Evolutionary conservation across 2,888 invertebrate species (phyloP).

Genomic region (Flexamia atlantica): DNA sequence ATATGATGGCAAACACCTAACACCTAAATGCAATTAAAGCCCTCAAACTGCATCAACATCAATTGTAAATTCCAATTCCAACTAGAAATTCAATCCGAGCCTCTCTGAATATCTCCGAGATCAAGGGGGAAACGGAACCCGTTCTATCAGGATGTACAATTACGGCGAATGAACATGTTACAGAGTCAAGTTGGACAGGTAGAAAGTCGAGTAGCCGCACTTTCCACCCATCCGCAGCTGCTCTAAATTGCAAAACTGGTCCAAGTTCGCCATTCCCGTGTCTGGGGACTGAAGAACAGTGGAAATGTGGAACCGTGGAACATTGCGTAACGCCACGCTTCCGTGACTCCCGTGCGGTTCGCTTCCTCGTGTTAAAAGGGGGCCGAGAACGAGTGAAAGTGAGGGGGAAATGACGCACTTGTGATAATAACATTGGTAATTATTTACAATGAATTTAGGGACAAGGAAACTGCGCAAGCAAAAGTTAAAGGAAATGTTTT

Average conservation of each 20-base stretch:
- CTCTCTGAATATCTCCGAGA: background rate
- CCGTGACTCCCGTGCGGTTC: background rate
- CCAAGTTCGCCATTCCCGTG: background rate
- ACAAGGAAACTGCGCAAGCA: too few relatives aligned
- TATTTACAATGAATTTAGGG: too few relatives aligned
- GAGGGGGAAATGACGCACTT: background rate
- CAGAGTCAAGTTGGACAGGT: slow-evolving; percentile 29
- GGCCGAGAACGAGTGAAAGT: background rate
- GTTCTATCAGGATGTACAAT: slow-evolving; percentile 9
- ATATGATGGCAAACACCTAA: too few relatives aligned
- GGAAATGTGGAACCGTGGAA: background rate
- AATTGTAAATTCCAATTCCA: too few relatives aligned
- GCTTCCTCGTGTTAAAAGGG: background rate
- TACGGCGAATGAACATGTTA: background rate
- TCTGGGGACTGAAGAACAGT: too few relatives aligned
- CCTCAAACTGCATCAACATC: too few relatives aligned
- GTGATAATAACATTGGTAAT: too few relatives aligned
- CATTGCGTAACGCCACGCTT: background rate
- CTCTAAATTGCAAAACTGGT: slow-evolving; percentile 1
- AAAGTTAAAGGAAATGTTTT: too few relatives aligned
- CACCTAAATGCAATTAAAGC: too few relatives aligned
- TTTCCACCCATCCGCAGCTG: background rate
- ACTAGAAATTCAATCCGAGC: background rate
- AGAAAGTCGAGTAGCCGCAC: background rate
- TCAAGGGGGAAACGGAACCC: slow-evolving; percentile 17